Conservation (phyloP, 2,888 invertebrate genomes). For the Calliopum simillimum region DNA sequence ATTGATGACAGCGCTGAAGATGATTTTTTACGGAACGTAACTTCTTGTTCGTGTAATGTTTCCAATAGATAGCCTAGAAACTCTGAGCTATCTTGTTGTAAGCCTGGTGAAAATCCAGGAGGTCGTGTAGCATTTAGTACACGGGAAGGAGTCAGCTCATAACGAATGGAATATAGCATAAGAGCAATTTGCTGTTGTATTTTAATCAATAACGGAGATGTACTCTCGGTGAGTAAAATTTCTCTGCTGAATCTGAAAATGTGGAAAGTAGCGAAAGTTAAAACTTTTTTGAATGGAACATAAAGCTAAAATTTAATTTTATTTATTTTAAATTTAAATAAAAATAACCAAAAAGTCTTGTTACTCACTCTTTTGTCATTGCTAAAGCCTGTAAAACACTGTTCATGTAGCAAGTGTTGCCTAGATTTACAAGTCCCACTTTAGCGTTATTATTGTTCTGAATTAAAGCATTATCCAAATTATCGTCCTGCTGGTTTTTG, state of each 20-base stretch:
- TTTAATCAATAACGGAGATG: constrained; percentile 72
- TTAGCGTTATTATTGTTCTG: constrained; percentile 56
- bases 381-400: constrained; percentile 86
- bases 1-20: constrained; percentile 22
- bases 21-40: constrained; percentile 44
- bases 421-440: constrained; percentile 84
- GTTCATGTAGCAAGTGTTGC: constrained; percentile 92
- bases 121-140: constrained; percentile 80
- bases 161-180: constrained; percentile 76
- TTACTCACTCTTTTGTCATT: constrained; percentile 79
- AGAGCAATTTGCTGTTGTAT: constrained; percentile 81
- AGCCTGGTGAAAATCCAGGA: constrained; percentile 79
- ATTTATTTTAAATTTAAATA: neutral
- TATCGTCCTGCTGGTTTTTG: constrained; percentile 46
- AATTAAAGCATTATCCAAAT: constrained; percentile 46
- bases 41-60: constrained; percentile 80
- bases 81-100: constrained; percentile 91
- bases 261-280: neutral
- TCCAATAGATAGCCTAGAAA: constrained; percentile 76
- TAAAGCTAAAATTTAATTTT: neutral
- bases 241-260: constrained; percentile 74
- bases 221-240: constrained; percentile 71
- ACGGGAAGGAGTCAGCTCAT: constrained; percentile 78
- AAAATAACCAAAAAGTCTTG: neutral
- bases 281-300: no score